Evolutionary conservation across 2,113 vertebrate genomes (phyloP).

Genomic region (Actenoides hombroni): DNA sequence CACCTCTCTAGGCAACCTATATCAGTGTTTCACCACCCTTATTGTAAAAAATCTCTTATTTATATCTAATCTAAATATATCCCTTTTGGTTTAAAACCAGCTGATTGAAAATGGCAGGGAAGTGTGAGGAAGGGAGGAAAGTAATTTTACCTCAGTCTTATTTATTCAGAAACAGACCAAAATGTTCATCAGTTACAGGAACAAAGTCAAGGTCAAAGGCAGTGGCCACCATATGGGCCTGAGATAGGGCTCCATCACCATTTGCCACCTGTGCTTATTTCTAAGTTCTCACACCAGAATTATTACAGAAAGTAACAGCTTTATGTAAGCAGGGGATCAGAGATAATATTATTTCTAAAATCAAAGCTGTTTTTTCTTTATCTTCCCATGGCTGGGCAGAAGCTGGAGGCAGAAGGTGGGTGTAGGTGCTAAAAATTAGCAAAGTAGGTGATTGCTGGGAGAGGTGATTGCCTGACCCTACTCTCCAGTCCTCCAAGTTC

Average conservation of each 20-base stretch:
- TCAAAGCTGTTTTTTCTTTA: neutral
- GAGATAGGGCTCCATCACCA: neutral
- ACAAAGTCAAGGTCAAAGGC: constrained; percentile 6
- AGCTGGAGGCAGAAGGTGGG: neutral
- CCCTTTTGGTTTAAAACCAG: neutral
- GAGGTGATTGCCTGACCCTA: neutral
- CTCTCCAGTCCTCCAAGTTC: neutral
- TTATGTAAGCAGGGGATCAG: neutral
- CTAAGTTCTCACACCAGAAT: neutral
- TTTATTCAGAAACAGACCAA: neutral
- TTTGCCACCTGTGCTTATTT: neutral
- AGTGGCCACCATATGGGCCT: neutral
- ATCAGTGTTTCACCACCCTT: neutral
- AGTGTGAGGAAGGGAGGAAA: neutral
- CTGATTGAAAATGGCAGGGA: neutral
- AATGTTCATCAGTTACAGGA: neutral
- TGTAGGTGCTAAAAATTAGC: neutral
- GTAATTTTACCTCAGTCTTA: neutral
- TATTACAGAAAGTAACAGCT: constrained; percentile 2
- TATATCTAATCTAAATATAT: neutral
- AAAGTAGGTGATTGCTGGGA: neutral
- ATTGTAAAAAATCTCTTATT: neutral
- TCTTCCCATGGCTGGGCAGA: neutral
- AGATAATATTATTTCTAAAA: neutral
- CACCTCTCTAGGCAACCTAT: neutral